phyloP scores from a whole-genome alignment of 2,888 invertebrate species.

The Byasa hedistus region DNA sequence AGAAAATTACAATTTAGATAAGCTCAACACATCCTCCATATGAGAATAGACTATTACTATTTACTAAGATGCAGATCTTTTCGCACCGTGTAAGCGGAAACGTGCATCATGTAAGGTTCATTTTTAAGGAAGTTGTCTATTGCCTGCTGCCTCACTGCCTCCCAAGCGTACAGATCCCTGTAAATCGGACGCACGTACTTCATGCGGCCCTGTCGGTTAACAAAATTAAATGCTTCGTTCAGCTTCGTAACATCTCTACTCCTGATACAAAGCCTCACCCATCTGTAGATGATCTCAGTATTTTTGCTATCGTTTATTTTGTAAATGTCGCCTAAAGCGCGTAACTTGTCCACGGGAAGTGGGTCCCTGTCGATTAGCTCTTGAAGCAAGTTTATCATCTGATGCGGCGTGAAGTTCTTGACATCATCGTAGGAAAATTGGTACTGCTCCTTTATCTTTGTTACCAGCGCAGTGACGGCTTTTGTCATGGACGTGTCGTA shows the following conservation, averaged over 20 bases:
- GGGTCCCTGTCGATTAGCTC: slow-evolving; percentile 79
- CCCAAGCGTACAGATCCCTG: slow-evolving; percentile 90
- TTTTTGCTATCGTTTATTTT: slow-evolving; percentile 84
- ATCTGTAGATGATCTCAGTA: slow-evolving; percentile 88
- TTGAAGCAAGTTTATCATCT: slow-evolving; percentile 84
- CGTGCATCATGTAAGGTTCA: slow-evolving; percentile 90
- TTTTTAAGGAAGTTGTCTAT: slow-evolving; percentile 86
- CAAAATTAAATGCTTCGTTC: slow-evolving; percentile 85
- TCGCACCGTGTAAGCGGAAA: slow-evolving; percentile 85
- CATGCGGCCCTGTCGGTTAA: slow-evolving; percentile 92
- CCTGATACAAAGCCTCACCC: slow-evolving; percentile 88
- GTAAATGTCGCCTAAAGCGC: slow-evolving; percentile 83
- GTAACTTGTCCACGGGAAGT: slow-evolving; percentile 78
- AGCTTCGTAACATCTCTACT: slow-evolving; percentile 85
- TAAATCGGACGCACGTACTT: slow-evolving; percentile 94
- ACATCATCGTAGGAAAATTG: slow-evolving; percentile 76
- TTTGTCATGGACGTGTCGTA: slow-evolving; percentile 83
- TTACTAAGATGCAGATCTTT: slow-evolving; percentile 84
- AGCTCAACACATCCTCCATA: slow-evolving; percentile 8
- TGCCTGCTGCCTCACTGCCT: slow-evolving; percentile 82
- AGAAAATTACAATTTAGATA: slow-evolving; percentile 10
- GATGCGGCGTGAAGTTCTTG: slow-evolving; percentile 78
- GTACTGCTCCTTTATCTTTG: slow-evolving; percentile 58
- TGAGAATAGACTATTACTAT: slow-evolving; percentile 32
- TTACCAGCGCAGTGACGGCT: slow-evolving; percentile 77